Evolutionary conservation across 2,113 vertebrate species (phyloP).

Genomic region (Cephalopholis sonnerati): DNA sequence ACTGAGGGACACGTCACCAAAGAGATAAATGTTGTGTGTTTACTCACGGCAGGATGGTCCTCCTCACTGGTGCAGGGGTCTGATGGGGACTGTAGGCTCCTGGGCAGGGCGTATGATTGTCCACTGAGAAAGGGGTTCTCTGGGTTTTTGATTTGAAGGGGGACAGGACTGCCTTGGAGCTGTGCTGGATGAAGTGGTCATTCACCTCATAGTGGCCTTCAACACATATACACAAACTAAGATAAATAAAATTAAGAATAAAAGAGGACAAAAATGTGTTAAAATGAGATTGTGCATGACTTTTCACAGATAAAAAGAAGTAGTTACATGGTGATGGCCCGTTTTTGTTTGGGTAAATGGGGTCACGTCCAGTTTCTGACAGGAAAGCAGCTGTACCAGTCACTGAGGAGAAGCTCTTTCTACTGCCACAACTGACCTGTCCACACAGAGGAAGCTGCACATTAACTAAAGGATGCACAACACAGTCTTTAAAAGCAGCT

Average conservation of each 20-base stretch:
- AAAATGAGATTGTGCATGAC: not conserved
- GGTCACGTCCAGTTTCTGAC: constrained; percentile 78
- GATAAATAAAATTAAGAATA: not conserved
- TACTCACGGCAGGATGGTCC: constrained; percentile 78
- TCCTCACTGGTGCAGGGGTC: constrained; percentile 57
- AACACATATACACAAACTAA: constrained; percentile 12
- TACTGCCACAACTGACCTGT: constrained; percentile 74
- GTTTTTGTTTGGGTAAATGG: not conserved
- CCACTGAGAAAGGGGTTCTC: constrained; percentile 43
- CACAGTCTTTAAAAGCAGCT: not conserved
- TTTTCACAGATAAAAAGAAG: not conserved
- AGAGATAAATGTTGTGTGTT: not conserved
- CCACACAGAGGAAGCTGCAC: not conserved
- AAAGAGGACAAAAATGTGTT: not conserved
- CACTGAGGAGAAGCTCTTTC: constrained; percentile 68
- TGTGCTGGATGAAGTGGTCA: constrained; percentile 69
- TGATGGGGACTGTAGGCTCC: constrained; percentile 80
- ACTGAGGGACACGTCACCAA: not conserved
- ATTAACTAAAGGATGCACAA: not conserved
- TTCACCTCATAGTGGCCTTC: constrained; percentile 84
- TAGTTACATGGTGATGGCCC: constrained; percentile 80
- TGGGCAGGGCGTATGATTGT: constrained; percentile 77
- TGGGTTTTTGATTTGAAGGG: constrained; percentile 84
- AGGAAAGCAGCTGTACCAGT: constrained; percentile 81
- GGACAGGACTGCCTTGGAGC: constrained; percentile 76